phyloP scores from a whole-genome alignment of 2,888 invertebrate genomes.

The Spodoptera picta region DNA sequence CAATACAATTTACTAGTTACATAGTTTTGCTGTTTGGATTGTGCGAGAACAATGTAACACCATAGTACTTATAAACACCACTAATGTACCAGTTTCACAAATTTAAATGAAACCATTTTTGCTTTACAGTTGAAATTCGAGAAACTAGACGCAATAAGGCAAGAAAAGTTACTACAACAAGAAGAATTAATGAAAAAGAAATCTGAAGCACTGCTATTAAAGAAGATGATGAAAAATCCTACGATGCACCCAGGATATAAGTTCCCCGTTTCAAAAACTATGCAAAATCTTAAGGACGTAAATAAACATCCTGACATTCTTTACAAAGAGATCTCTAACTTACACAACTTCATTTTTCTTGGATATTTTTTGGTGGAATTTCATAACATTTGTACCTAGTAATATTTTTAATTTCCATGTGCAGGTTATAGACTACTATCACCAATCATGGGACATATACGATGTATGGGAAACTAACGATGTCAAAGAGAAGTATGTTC shows the following conservation, averaged over 20 bases:
- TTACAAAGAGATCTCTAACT: neutral
- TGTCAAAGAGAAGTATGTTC: constrained; percentile 68
- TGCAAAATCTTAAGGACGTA: constrained; percentile 63
- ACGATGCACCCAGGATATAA: constrained; percentile 75
- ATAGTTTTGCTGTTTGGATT: too few species aligned
- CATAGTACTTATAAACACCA: too few species aligned
- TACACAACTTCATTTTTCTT: too few species aligned
- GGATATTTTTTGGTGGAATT: too few species aligned
- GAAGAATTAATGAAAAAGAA: constrained; percentile 65
- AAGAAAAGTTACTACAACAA: constrained; percentile 61
- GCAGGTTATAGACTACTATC: constrained; percentile 68
- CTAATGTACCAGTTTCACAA: too few species aligned
- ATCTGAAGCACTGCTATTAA: constrained; percentile 63
- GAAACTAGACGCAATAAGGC: constrained; percentile 64
- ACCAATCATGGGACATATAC: constrained; percentile 67
- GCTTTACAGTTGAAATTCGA: constrained; percentile 64
- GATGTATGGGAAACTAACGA: constrained; percentile 62
- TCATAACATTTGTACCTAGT: neutral
- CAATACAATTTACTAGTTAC: too few species aligned
- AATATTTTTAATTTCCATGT: constrained; percentile 1
- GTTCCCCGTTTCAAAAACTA: constrained; percentile 72
- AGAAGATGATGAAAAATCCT: constrained; percentile 79
- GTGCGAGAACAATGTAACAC: too few species aligned
- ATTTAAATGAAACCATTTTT: neutral
- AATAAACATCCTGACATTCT: neutral